Base-by-base conservation (phyloP, 1,140 invertebrate genomes). In the Grapholita molesta region DNA sequence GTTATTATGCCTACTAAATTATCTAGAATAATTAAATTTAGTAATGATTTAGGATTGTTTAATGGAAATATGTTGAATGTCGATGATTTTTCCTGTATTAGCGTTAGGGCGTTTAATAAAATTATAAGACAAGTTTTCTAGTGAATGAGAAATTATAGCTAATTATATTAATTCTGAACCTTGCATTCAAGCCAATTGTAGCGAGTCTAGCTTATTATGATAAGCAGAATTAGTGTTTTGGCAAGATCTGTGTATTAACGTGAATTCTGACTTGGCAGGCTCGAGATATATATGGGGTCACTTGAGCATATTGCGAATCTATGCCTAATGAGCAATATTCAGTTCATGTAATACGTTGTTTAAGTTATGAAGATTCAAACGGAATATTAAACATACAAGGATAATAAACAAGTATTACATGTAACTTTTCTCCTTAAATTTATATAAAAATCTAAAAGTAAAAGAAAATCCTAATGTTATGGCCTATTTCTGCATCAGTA, bases 21-120 rank as follows among this genome's bases (percentile, higher is more conserved):
- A 69, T 9, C 61, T 30, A 67, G 68, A 55, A 48, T 48, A 55
- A 65, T 32, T 42, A 66, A 67, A 4, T 2, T 25, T 67, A 66
- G 35, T 23, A 21, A 69, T 35, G 64, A 23, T 69, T 21, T 35
- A 38, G 33, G 52, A 55, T 66, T 66, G 42, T 66, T 67, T 18
- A 66, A 71, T 53, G 42, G 42, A 48, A 18, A 64, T 38, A 24
- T 65, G 64, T 53, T 15, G 61, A 38, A 21, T 65, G 15, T 68
- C 57, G 23, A 70, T 68, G 65, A 32, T 32, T 66, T 69, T 75
- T 74, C 81, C 81, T 83, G 81, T 79, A 77, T 70, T 70, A 79
- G 79, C 77, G 74, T 71, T 68, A 75, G 81, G 81, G 77, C 76
- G 42, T 70, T 9, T 25, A 68, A 65, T 52, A 38, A 7, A 48